A percentile compares a stretch with the other conserved stretches of the same genome.
Evolutionary conservation across 2,797 vertebrate genomes (phyloP).

Genomic region (Acestrorhynchus altus): DNA sequence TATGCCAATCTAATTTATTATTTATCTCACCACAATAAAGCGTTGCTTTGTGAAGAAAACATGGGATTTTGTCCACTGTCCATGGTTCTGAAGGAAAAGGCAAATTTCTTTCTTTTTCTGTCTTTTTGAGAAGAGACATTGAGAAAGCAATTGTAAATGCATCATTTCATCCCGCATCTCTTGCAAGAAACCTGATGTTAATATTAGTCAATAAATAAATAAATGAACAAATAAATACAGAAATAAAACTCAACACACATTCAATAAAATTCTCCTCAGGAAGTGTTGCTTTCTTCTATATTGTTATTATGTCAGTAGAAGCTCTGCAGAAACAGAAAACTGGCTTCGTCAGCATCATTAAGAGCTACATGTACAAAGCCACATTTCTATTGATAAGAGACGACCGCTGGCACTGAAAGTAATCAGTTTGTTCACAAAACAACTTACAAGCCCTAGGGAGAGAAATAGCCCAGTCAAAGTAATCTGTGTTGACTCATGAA

Average conservation of each 20-base stretch:
- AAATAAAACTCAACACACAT: conserved; percentile 91
- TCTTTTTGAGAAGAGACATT: conserved; percentile 8
- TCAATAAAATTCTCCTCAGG: conserved; percentile 94
- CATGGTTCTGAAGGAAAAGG: conserved; percentile 60
- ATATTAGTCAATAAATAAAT: neutral
- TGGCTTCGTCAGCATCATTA: conserved; percentile 87
- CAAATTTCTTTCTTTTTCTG: no score
- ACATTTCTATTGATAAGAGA: conserved; percentile 78
- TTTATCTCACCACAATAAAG: conserved; percentile 87
- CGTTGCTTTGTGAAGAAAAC: conserved; percentile 81
- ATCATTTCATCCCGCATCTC: neutral
- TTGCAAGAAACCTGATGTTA: conserved; percentile 71
- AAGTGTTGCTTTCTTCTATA: conserved; percentile 90
- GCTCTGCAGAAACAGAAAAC: conserved; percentile 81
- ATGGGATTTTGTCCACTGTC: conserved; percentile 57
- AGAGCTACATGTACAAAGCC: conserved; percentile 74
- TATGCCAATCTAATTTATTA: conserved; percentile 71
- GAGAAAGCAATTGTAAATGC: neutral
- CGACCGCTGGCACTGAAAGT: conserved; percentile 80
- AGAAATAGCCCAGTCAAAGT: conserved; percentile 74
- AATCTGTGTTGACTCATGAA: conserved; percentile 78
- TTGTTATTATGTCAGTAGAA: conserved; percentile 84
- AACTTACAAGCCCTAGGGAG: conserved; percentile 72
- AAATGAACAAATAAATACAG: conserved; percentile 35
- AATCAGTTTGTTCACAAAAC: conserved; percentile 80